phyloP scores from a whole-genome alignment of 2,797 vertebrate genomes.

The Podargus strigoides region DNA sequence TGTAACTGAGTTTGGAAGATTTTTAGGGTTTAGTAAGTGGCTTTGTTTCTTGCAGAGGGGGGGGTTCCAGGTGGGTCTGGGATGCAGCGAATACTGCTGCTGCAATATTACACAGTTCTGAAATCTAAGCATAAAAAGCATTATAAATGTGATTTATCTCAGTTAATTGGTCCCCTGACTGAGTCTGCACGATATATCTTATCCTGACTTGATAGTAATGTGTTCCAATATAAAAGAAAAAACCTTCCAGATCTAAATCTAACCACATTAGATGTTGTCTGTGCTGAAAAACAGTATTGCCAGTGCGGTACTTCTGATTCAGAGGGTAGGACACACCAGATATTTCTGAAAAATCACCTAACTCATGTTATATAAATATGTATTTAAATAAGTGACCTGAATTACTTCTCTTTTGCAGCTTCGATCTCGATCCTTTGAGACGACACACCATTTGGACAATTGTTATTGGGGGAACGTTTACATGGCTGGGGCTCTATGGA shows the following conservation, averaged over 20 bases:
- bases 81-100: background rate
- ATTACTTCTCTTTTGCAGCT: conserved; percentile 54
- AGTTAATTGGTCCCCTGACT: background rate
- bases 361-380: background rate
- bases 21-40: background rate
- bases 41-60: background rate
- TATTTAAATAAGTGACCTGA: background rate
- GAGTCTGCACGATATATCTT: background rate
- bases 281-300: background rate
- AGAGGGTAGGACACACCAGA: background rate
- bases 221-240: background rate
- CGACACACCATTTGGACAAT: conserved; percentile 85
- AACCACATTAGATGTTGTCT: background rate
- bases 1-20: background rate
- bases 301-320: background rate
- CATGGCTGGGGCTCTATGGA: conserved; percentile 84
- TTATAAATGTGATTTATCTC: background rate
- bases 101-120: background rate
- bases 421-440: conserved; percentile 77
- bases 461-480: conserved; percentile 79
- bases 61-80: background rate
- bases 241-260: background rate
- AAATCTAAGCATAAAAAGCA: background rate
- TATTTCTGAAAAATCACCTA: background rate
- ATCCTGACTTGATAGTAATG: background rate